phyloP scores from a whole-genome alignment of 2,113 vertebrate species.

The Cichladusa arquata region DNA sequence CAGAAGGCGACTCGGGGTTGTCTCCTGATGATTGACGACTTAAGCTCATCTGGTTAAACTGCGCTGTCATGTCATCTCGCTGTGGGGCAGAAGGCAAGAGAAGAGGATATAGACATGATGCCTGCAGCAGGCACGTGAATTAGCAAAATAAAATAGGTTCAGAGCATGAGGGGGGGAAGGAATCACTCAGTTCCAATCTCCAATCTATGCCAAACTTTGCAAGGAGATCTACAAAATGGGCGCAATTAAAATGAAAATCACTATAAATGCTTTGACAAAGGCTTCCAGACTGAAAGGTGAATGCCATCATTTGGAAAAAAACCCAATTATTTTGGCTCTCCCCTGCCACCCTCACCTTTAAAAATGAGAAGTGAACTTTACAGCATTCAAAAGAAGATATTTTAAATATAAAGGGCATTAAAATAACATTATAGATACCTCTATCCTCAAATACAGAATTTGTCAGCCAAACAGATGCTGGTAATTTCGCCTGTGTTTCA shows the following conservation, averaged over 20 bases:
- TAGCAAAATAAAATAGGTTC: neutral
- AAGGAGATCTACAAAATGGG: neutral
- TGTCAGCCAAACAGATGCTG: neutral
- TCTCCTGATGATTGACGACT: conserved; percentile 87
- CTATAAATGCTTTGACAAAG: neutral
- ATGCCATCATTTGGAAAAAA: neutral
- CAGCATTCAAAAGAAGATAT: neutral
- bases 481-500: neutral
- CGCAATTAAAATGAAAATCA: neutral
- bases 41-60: conserved; percentile 85
- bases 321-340: neutral
- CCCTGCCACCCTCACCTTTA: neutral
- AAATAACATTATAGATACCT: neutral
- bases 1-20: conserved; percentile 76
- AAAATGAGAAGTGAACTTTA: conserved; percentile 4
- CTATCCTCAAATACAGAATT: neutral
- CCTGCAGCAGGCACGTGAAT: neutral
- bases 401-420: conserved; percentile 8
- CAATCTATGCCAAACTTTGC: neutral
- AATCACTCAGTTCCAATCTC: neutral
- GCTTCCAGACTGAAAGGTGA: neutral
- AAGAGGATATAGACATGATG: neutral
- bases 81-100: conserved; percentile 36
- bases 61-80: conserved; percentile 86
- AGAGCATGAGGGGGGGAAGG: neutral